Conservation (phyloP, 2,888 invertebrate genomes). For the Boloria selene region DNA sequence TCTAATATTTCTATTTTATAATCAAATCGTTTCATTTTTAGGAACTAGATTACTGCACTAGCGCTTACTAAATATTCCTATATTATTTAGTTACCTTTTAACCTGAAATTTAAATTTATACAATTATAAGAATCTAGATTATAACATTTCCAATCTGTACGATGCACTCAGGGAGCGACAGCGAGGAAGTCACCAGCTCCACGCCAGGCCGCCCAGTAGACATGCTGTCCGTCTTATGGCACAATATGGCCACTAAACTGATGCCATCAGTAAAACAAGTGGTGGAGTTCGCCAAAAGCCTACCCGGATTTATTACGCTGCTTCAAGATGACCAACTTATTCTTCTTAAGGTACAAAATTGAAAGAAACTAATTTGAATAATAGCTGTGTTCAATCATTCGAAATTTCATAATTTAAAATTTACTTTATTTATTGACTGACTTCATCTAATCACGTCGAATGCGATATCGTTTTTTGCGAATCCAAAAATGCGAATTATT, state of each 20-base stretch:
- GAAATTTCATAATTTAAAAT: not conserved
- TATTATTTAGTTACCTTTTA: too few species aligned
- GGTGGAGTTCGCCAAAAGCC: conserved; percentile 97
- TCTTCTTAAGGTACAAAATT: conserved; percentile 88
- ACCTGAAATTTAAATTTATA: too few species aligned
- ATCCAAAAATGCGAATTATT: too few species aligned
- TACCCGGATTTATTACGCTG: conserved; percentile 95
- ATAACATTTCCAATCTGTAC: not conserved
- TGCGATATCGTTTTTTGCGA: too few species aligned
- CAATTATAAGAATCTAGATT: too few species aligned
- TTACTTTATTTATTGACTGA: not conserved
- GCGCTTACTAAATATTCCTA: too few species aligned
- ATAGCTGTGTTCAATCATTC: not conserved
- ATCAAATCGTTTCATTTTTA: too few species aligned
- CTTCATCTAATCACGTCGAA: too few species aligned
- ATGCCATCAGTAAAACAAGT: conserved; percentile 96
- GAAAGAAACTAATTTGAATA: too few species aligned
- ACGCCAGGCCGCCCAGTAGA: conserved; percentile 82
- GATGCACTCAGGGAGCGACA: conserved; percentile 67
- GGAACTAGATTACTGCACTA: too few species aligned
- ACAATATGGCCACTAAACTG: conserved; percentile 91
- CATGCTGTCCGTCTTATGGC: conserved; percentile 92
- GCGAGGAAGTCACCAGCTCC: conserved; percentile 76
- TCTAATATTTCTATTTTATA: too few species aligned
- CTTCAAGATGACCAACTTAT: conserved; percentile 98